phyloP scores from a whole-genome alignment of 2,888 invertebrate genomes.

The Drosophila recens region DNA sequence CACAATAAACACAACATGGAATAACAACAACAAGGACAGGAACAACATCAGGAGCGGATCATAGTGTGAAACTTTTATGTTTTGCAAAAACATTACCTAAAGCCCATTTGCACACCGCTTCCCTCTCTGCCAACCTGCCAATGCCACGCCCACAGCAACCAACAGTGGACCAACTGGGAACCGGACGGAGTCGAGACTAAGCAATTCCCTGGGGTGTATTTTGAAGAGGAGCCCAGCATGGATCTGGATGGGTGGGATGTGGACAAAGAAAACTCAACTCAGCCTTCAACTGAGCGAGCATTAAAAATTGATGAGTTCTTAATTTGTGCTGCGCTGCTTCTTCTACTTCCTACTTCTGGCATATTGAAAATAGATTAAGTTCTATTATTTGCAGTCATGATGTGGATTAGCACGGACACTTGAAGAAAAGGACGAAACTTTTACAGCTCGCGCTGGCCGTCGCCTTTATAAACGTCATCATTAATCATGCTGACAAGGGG shows the following conservation, averaged over 20 bases:
- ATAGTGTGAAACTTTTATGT: conserved; percentile 73
- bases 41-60: conserved; percentile 34
- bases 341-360: conserved; percentile 42
- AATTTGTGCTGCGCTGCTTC: conserved; percentile 74
- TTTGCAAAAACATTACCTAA: conserved; percentile 71
- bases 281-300: conserved; percentile 66
- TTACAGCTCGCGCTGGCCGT: conserved; percentile 29
- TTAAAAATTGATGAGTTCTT: conserved; percentile 82
- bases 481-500: conserved; percentile 79
- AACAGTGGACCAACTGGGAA: conserved; percentile 14
- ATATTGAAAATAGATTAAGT: conserved; percentile 83
- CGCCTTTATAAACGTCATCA: conserved; percentile 79
- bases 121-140: background rate
- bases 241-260: conserved; percentile 1
- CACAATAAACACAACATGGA: conserved; percentile 35
- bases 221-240: conserved; percentile 53
- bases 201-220: conserved; percentile 73
- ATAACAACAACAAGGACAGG: conserved; percentile 24
- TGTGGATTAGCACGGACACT: conserved; percentile 80
- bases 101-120: conserved; percentile 51
- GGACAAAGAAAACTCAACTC: conserved; percentile 10
- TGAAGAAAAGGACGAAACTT: conserved; percentile 59
- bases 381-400: conserved; percentile 83
- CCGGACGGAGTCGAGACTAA: conserved; percentile 28
- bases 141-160: conserved; percentile 17